phyloP scores from a whole-genome alignment of 2,797 vertebrate species.

The Labeo calbasu region DNA sequence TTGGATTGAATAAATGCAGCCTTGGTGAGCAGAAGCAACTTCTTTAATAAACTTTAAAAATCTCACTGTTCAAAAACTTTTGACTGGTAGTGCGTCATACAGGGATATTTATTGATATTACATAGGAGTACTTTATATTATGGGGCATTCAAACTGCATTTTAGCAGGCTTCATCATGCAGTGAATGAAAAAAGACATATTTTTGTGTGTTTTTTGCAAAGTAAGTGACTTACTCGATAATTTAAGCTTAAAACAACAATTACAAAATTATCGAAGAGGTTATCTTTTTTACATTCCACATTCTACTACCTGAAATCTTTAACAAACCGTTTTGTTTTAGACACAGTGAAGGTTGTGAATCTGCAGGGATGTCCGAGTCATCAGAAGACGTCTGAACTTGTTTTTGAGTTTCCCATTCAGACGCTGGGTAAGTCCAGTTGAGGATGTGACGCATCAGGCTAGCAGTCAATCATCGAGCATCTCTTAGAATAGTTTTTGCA shows the following conservation, averaged over 20 bases:
- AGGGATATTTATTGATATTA: not conserved
- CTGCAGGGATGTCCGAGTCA: constrained; percentile 68
- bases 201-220: no score
- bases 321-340: constrained; percentile 57
- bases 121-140: not conserved
- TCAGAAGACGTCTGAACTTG: constrained; percentile 66
- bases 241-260: not conserved
- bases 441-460: not conserved
- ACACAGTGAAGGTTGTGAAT: constrained; percentile 74
- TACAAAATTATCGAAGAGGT: no score
- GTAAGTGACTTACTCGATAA: not conserved
- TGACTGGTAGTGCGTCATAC: no score
- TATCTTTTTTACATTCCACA: not conserved
- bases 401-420: constrained; percentile 77
- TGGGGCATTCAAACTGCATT: not conserved
- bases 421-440: constrained; percentile 73
- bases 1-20: no score
- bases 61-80: no score
- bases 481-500: not conserved
- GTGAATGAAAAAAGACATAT: no score
- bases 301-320: not conserved
- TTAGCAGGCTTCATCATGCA: no score
- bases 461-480: not conserved
- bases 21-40: no score
- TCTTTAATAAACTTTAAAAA: no score